Evolutionary conservation across 37 sponge, comb jelly and placozoan species (phyloP).

Genomic region (Tethya wilhelma): DNA sequence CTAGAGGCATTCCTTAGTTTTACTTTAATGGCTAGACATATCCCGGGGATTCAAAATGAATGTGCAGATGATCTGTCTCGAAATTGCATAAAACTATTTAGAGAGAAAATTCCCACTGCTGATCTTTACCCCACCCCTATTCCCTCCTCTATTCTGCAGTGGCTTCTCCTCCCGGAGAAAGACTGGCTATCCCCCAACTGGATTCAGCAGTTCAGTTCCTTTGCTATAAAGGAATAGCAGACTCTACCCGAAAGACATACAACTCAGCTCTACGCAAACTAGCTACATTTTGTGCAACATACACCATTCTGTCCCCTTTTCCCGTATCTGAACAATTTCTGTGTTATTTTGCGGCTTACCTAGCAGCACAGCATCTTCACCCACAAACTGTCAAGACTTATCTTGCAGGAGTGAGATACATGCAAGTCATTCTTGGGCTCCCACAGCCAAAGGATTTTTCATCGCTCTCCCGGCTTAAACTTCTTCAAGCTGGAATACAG

Average conservation of each 20-base stretch:
- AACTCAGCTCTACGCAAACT: slow-evolving; percentile 17
- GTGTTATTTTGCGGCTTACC: slow-evolving; percentile 37
- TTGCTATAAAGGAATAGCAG: slow-evolving; percentile 34
- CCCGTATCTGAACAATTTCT: slow-evolving; percentile 55
- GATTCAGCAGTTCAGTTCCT: slow-evolving; percentile 35
- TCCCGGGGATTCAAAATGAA: slow-evolving; percentile 12
- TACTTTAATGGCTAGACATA: background rate
- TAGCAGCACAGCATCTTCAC: slow-evolving; percentile 31
- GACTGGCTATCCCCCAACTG: slow-evolving; percentile 56
- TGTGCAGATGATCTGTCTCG: slow-evolving; percentile 54
- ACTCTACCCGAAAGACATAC: slow-evolving; percentile 51
- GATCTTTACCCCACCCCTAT: slow-evolving; percentile 1
- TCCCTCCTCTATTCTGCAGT: background rate
- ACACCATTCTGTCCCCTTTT: slow-evolving; percentile 15
- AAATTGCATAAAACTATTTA: slow-evolving; percentile 10
- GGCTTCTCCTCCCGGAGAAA: slow-evolving; percentile 16
- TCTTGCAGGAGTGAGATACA: slow-evolving; percentile 39
- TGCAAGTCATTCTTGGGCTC: slow-evolving; percentile 33
- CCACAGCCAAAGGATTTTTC: slow-evolving; percentile 29
- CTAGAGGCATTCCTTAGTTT: slow-evolving; percentile 30
- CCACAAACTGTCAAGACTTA: slow-evolving; percentile 47
- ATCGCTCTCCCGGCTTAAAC: slow-evolving; percentile 29
- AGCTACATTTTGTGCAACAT: slow-evolving; percentile 37
- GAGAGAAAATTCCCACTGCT: background rate
- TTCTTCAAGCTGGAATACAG: slow-evolving; percentile 36